These are phyloP conservation scores for Diachasma alloeum DNA, from an alignment of 1,140 invertebrate species.

Conservation along the genomic window DNA sequence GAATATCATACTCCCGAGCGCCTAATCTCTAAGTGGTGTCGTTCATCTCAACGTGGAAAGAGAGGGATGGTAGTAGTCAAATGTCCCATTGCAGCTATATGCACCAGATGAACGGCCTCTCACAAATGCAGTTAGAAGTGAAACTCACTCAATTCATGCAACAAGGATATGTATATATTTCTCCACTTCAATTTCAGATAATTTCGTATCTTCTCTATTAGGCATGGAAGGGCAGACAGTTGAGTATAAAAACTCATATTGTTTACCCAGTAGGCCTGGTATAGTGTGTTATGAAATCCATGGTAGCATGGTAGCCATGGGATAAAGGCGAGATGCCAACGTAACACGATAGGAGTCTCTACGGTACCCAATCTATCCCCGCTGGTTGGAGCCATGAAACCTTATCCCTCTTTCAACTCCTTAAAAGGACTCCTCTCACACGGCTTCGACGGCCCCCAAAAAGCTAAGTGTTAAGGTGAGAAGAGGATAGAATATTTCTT, in stretches of 20 bases:
- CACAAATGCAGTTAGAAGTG: neutral
- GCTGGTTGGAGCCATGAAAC: neutral
- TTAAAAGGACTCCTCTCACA: neutral
- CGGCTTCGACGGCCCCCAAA: neutral
- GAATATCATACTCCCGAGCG: constrained; percentile 6
- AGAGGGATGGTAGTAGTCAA: neutral
- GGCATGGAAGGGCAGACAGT: neutral
- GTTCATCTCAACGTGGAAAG: constrained; percentile 5
- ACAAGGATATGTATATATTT: neutral
- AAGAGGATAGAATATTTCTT: neutral
- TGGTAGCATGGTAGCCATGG: constrained; percentile 6
- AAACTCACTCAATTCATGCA: neutral
- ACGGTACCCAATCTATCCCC: neutral
- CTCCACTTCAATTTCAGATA: neutral
- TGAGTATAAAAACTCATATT: neutral
- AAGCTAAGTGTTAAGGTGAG: neutral
- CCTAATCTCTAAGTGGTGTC: constrained; percentile 27
- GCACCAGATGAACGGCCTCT: neutral
- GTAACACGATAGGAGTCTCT: neutral
- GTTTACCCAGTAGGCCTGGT: constrained; percentile 11
- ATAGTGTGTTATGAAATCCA: constrained; percentile 5
- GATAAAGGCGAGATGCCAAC: constrained; percentile 6
- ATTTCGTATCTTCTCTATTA: neutral
- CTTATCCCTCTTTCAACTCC: neutral
- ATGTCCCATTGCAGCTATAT: neutral